A percentile compares a stretch with the other conserved stretches of the same genome.
These are phyloP conservation scores for Nannoperca australis DNA, from an alignment of 2,797 vertebrate genomes.

Conservation along the genomic window DNA sequence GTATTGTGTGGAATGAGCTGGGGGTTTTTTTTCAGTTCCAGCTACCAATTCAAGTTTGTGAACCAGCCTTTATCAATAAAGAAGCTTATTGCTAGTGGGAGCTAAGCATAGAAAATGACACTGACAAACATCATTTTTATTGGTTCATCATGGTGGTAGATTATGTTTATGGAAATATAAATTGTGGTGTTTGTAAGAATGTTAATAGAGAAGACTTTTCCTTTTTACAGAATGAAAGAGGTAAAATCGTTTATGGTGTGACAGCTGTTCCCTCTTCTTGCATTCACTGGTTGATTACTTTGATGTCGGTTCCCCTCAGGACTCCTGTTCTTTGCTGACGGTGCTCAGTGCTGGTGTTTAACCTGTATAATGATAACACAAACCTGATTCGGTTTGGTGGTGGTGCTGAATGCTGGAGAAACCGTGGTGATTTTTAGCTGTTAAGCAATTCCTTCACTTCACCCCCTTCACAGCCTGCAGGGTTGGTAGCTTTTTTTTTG, in stretches of 20 bases:
- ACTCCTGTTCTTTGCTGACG: slow-evolving; percentile 62
- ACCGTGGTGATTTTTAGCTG: slow-evolving; percentile 44
- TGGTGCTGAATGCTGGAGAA: slow-evolving; percentile 60
- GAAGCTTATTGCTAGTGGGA: slow-evolving; percentile 26
- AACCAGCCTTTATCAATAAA: slow-evolving; percentile 50
- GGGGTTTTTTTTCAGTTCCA: slow-evolving; percentile 25
- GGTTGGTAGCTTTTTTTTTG: slow-evolving; percentile 31
- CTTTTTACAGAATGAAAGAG: slow-evolving; percentile 44
- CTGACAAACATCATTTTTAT: slow-evolving; percentile 29
- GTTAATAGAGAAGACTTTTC: slow-evolving; percentile 40
- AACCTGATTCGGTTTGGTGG: slow-evolving; percentile 56
- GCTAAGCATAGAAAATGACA: slow-evolving; percentile 23
- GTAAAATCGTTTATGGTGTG: slow-evolving; percentile 43
- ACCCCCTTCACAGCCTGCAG: slow-evolving; percentile 35
- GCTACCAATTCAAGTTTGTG: slow-evolving; percentile 25
- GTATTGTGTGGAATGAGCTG: slow-evolving; percentile 33
- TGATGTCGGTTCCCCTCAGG: slow-evolving; percentile 63
- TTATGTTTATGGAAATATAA: slow-evolving; percentile 34
- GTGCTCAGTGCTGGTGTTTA: slow-evolving; percentile 50
- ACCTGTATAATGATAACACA: slow-evolving; percentile 65
- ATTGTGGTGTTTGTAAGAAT: slow-evolving; percentile 38
- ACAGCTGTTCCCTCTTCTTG: slow-evolving; percentile 51
- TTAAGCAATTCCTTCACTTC: slow-evolving; percentile 28
- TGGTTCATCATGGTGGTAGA: slow-evolving; percentile 40
- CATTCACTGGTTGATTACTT: slow-evolving; percentile 60